Evolutionary conservation across 2,797 vertebrate species (phyloP).

Genomic region (Esox lucius): DNA sequence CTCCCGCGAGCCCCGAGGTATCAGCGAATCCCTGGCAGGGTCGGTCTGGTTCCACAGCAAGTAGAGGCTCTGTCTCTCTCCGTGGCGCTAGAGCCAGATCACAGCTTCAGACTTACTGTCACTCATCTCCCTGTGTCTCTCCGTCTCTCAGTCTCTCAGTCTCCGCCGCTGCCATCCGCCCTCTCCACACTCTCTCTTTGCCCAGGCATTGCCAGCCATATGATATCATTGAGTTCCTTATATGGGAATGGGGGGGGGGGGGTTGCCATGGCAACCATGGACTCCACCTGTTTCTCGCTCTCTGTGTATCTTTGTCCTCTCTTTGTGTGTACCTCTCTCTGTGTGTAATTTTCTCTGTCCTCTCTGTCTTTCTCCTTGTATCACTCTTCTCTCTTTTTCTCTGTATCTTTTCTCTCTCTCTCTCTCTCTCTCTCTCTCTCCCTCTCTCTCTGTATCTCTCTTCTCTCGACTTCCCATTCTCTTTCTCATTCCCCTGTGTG

Average conservation of each 20-base stretch:
- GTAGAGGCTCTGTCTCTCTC: constrained; percentile 46
- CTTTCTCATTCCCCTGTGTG: constrained; percentile 45
- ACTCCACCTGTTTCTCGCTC: constrained; percentile 84
- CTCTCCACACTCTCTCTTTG: constrained; percentile 32
- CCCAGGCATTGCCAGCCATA: constrained; percentile 66
- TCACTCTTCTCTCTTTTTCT: constrained; percentile 13
- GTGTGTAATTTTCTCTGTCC: constrained; percentile 34
- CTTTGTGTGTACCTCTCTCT: constrained; percentile 20
- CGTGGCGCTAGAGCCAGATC: neutral
- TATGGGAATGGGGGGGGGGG: constrained; percentile 74
- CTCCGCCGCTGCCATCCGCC: constrained; percentile 33
- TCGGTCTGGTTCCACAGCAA: constrained; percentile 59
- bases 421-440: constrained; percentile 34
- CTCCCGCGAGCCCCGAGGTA: constrained; percentile 56
- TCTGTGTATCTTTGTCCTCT: constrained; percentile 38
- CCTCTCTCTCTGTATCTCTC: constrained; percentile 34
- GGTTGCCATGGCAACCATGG: constrained; percentile 85
- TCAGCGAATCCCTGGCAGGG: constrained; percentile 35
- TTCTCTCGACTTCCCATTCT: constrained; percentile 5
- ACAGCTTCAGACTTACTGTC: neutral
- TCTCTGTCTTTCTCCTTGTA: constrained; percentile 6
- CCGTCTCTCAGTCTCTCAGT: constrained; percentile 45
- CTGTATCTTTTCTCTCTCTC: constrained; percentile 28
- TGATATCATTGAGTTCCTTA: constrained; percentile 77
- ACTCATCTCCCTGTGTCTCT: neutral